Evolutionary conservation across 2,113 vertebrate species (phyloP).

Genomic region (Notothenia coriiceps): DNA sequence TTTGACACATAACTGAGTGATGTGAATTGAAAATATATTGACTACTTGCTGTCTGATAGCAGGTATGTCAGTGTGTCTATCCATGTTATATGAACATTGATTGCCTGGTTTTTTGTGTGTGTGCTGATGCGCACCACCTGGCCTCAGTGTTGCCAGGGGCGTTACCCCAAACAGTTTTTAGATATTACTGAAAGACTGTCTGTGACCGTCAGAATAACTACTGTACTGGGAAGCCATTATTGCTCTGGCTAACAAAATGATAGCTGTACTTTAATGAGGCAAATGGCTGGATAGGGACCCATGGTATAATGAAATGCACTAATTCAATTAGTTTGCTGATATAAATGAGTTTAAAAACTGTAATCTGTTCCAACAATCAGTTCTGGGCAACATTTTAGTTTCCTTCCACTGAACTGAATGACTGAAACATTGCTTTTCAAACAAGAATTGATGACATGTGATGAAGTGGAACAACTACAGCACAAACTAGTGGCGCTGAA

Average conservation of each 20-base stretch:
- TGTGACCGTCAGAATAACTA: constrained; percentile 38
- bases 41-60: constrained; percentile 45
- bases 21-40: constrained; percentile 60
- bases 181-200: constrained; percentile 44
- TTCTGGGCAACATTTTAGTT: constrained; percentile 13
- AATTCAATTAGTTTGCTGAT: constrained; percentile 43
- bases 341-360: constrained; percentile 23
- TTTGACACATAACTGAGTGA: constrained; percentile 49
- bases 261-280: constrained; percentile 57
- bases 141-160: constrained; percentile 52
- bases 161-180: constrained; percentile 36
- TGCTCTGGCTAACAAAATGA: constrained; percentile 44
- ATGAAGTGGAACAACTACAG: background rate
- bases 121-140: constrained; percentile 59
- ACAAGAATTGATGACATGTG: background rate
- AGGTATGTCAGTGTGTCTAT: constrained; percentile 53
- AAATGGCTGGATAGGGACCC: constrained; percentile 38
- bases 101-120: constrained; percentile 47
- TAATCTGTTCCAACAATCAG: background rate
- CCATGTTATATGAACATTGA: constrained; percentile 60
- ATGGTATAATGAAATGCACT: constrained; percentile 29
- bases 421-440: constrained; percentile 5
- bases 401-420: constrained; percentile 1
- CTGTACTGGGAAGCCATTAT: constrained; percentile 46
- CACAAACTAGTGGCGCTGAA: background rate